These are phyloP conservation scores for Drosophila birchii DNA, from an alignment of 2,888 invertebrate genomes.

Conservation along the genomic window DNA sequence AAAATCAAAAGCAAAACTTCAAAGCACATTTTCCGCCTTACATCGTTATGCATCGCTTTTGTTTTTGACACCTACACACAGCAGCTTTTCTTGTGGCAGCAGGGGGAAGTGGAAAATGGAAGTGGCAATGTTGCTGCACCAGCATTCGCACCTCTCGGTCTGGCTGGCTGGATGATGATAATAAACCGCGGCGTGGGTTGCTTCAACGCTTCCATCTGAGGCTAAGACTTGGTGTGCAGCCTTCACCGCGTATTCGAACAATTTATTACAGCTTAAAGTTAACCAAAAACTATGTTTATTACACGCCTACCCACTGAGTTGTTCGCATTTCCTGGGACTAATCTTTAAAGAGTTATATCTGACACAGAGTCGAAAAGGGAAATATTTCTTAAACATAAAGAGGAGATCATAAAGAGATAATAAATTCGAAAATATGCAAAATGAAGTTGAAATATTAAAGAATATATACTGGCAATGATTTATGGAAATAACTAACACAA, in stretches of 20 bases:
- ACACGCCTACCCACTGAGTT: slow-evolving; percentile 8
- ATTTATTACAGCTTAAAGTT: slow-evolving; percentile 14
- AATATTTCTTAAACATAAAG: background rate
- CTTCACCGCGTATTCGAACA: slow-evolving; percentile 6
- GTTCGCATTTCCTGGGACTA: background rate
- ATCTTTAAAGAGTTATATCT: background rate
- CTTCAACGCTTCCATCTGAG: slow-evolving; percentile 53
- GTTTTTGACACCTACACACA: slow-evolving; percentile 77
- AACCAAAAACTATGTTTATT: slow-evolving; percentile 2
- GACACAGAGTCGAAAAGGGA: background rate
- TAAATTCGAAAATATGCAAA: background rate
- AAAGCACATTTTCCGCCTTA: slow-evolving; percentile 63
- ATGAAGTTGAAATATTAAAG: background rate
- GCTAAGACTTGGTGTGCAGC: slow-evolving; percentile 11
- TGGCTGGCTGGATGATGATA: slow-evolving; percentile 55
- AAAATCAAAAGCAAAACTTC: slow-evolving; percentile 58
- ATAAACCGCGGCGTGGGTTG: slow-evolving; percentile 68
- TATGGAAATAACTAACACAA: too few relatives aligned
- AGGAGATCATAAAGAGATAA: background rate
- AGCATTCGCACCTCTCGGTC: slow-evolving; percentile 64
- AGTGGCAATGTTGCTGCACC: slow-evolving; percentile 33
- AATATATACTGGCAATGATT: background rate
- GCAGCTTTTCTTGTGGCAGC: slow-evolving; percentile 47
- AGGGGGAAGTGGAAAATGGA: background rate
- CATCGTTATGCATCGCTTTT: slow-evolving; percentile 46